Conservation (phyloP, 2,888 invertebrate genomes). For the Leptinotarsa tumamoca region DNA sequence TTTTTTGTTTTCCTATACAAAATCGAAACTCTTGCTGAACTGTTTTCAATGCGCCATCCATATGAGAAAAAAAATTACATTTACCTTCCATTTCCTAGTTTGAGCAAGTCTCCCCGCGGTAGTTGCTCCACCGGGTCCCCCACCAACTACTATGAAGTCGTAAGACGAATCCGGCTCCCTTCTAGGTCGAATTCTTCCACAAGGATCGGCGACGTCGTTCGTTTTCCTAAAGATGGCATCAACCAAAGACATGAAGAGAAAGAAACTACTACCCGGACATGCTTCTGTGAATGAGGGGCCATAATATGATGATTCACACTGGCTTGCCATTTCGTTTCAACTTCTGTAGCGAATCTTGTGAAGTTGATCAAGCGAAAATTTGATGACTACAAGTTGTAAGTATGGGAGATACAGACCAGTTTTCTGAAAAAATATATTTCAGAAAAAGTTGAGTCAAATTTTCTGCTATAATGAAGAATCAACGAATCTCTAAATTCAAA, state of each 20-base stretch:
- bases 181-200: slow-evolving; percentile 69
- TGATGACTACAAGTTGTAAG: too few relatives aligned
- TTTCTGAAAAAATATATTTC: too few relatives aligned
- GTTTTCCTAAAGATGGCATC: slow-evolving; percentile 70
- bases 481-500: too few relatives aligned
- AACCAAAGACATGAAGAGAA: slow-evolving; percentile 74
- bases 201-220: slow-evolving; percentile 70
- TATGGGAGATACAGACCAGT: too few relatives aligned
- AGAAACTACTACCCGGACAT: slow-evolving; percentile 71
- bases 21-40: too few relatives aligned
- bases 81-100: slow-evolving; percentile 67
- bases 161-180: slow-evolving; percentile 61
- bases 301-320: slow-evolving; percentile 23
- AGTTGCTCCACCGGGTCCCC: slow-evolving; percentile 74
- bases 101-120: slow-evolving; percentile 75
- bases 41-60: neutral
- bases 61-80: neutral
- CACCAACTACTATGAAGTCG: slow-evolving; percentile 68
- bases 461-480: too few relatives aligned
- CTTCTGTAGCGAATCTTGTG: too few relatives aligned
- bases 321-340: slow-evolving; percentile 4
- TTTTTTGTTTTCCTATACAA: neutral
- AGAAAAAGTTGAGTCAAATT: too few relatives aligned
- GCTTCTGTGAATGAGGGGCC: slow-evolving; percentile 70
- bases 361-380: too few relatives aligned